Conservation (phyloP, 2,113 vertebrate genomes). For the Sinocyclocheilus grahami region DNA sequence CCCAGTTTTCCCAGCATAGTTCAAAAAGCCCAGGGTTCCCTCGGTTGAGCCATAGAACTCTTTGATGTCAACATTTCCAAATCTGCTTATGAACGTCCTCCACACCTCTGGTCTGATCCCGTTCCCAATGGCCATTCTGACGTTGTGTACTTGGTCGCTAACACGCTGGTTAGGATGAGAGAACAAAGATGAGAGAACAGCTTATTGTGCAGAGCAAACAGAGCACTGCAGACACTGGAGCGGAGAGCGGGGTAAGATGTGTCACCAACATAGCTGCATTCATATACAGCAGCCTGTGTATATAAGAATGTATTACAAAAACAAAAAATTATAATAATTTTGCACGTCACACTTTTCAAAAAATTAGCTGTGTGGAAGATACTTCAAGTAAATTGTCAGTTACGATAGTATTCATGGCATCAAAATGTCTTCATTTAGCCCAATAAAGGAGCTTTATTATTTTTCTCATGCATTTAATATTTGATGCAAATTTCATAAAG, state of each 20-base stretch:
- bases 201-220: not conserved
- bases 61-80: constrained; percentile 76
- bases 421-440: no score
- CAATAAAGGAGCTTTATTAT: no score
- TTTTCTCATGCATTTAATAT: not conserved
- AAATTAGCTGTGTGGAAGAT: no score
- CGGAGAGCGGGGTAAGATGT: not conserved
- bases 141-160: constrained; percentile 77
- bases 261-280: not conserved
- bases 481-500: not conserved
- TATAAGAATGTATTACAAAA: not conserved
- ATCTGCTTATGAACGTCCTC: constrained; percentile 80
- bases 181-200: constrained; percentile 4
- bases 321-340: no score
- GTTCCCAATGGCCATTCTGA: constrained; percentile 84
- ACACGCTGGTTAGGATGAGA: constrained; percentile 68
- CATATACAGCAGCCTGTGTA: not conserved
- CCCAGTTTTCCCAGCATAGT: constrained; percentile 80
- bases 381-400: no score
- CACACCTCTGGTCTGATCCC: constrained; percentile 82
- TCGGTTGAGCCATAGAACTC: constrained; percentile 86
- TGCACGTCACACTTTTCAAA: no score
- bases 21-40: constrained; percentile 77
- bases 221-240: not conserved
- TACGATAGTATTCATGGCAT: no score